These are phyloP conservation scores for Neuroterus valhalla DNA, from an alignment of 1,140 invertebrate species.

Conservation along the genomic window DNA sequence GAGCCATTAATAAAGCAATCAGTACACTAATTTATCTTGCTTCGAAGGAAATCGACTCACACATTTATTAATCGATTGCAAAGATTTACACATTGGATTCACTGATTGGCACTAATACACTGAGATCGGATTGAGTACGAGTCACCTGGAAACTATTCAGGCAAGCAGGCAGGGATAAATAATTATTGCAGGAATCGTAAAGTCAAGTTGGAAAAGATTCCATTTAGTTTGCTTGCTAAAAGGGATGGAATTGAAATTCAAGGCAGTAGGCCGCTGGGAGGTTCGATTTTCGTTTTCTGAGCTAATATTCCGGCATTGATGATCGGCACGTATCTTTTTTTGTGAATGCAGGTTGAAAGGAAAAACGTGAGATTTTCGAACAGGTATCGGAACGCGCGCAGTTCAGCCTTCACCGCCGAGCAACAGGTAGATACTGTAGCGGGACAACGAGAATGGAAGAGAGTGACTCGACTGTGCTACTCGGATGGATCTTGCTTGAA, in stretches of 20 bases:
- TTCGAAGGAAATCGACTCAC: neutral
- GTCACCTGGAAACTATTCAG: constrained; percentile 17
- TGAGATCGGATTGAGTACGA: neutral
- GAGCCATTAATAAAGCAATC: neutral
- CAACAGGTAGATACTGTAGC: constrained; percentile 67
- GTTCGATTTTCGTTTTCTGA: neutral
- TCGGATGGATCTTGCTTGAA: constrained; percentile 57
- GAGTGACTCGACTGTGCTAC: constrained; percentile 55
- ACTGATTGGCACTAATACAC: neutral
- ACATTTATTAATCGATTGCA: constrained; percentile 6
- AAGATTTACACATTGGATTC: constrained; percentile 18
- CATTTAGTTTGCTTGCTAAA: neutral
- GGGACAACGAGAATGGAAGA: constrained; percentile 42
- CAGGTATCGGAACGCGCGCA: constrained; percentile 32
- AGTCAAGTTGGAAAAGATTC: neutral
- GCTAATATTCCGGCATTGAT: neutral
- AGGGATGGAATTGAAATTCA: neutral
- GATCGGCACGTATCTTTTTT: constrained; percentile 7
- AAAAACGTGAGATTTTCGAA: constrained; percentile 21
- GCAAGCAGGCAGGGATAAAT: neutral
- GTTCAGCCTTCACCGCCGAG: constrained; percentile 54
- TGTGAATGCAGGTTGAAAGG: neutral
- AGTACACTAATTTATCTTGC: constrained; percentile 6
- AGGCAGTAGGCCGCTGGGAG: no score
- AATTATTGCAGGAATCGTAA: neutral